phyloP scores from a whole-genome alignment of 2,888 invertebrate species.

The Hypomecis atomaria region DNA sequence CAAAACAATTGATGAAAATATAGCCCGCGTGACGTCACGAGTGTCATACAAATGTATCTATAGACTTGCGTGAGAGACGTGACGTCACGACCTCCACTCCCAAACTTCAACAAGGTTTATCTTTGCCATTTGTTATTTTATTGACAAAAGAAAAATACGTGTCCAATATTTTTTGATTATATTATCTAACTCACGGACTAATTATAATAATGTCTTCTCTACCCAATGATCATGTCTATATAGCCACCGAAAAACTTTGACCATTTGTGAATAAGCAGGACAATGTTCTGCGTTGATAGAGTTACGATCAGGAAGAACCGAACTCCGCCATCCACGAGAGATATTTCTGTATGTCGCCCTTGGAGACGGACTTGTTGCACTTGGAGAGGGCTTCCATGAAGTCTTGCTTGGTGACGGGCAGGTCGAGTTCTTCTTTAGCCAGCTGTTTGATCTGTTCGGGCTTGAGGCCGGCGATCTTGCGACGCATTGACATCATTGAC shows the following conservation, averaged over 20 bases:
- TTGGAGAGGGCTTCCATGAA: conserved; percentile 96
- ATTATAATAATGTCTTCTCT: too few species aligned
- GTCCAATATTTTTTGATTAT: too few species aligned
- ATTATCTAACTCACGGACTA: too few species aligned
- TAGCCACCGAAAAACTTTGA: not conserved
- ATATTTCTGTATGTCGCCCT: conserved; percentile 97
- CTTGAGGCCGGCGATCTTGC: conserved; percentile 96
- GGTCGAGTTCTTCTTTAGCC: conserved; percentile 96
- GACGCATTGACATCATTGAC: conserved; percentile 99
- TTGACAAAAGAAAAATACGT: too few species aligned
- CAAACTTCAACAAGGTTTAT: too few species aligned
- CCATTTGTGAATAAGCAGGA: not conserved
- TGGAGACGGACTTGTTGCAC: conserved; percentile 98
- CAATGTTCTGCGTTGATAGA: conserved; percentile 24
- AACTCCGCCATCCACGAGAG: conserved; percentile 99
- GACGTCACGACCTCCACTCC: too few species aligned
- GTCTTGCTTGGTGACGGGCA: conserved; percentile 96
- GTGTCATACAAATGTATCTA: too few species aligned
- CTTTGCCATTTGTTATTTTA: too few species aligned
- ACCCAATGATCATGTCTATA: too few species aligned
- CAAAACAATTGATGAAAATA: too few species aligned
- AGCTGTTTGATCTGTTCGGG: conserved; percentile 97
- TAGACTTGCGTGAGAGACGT: too few species aligned
- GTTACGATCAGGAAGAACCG: conserved; percentile 92
- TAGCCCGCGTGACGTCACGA: too few species aligned